These are phyloP conservation scores for Antheraea yamamai DNA, from an alignment of 2,888 invertebrate species.

Conservation along the genomic window DNA sequence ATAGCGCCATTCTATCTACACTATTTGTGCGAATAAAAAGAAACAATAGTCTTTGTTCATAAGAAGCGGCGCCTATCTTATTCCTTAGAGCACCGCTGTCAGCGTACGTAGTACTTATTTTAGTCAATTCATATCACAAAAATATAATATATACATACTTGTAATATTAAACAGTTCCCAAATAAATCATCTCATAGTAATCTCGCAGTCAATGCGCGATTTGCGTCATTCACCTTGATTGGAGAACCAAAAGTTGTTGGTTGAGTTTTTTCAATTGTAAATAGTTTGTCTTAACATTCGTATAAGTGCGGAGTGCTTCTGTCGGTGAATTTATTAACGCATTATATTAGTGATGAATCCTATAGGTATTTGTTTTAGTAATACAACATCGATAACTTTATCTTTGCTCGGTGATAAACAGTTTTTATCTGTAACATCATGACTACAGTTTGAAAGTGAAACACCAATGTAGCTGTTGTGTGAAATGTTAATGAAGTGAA, in stretches of 20 bases:
- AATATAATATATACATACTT: not conserved
- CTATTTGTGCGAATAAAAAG: constrained; percentile 64
- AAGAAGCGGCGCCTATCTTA: constrained; percentile 62
- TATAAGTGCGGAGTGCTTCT: constrained; percentile 53
- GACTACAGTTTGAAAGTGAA: constrained; percentile 50
- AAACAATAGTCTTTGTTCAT: constrained; percentile 77
- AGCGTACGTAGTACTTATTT: constrained; percentile 43
- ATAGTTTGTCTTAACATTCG: constrained; percentile 63
- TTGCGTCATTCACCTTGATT: constrained; percentile 67
- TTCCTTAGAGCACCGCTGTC: constrained; percentile 57
- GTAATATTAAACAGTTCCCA: constrained; percentile 27
- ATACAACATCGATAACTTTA: constrained; percentile 41
- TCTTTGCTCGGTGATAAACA: constrained; percentile 37
- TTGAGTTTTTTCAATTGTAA: constrained; percentile 70
- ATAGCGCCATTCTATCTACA: constrained; percentile 25
- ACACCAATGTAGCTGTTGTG: constrained; percentile 35
- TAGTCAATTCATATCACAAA: constrained; percentile 7
- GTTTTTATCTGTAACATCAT: constrained; percentile 54
- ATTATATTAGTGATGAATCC: constrained; percentile 26
- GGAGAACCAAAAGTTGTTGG: constrained; percentile 67
- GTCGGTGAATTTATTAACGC: constrained; percentile 39
- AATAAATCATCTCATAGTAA: constrained; percentile 38
- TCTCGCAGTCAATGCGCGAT: constrained; percentile 51
- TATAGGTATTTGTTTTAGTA: constrained; percentile 27
- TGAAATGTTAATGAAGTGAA: constrained; percentile 47